Evolutionary conservation across 2,888 invertebrate genomes (phyloP), one percentile per base, ranked within the genome.

Genomic region (Cephonodes hylas): DNA sequence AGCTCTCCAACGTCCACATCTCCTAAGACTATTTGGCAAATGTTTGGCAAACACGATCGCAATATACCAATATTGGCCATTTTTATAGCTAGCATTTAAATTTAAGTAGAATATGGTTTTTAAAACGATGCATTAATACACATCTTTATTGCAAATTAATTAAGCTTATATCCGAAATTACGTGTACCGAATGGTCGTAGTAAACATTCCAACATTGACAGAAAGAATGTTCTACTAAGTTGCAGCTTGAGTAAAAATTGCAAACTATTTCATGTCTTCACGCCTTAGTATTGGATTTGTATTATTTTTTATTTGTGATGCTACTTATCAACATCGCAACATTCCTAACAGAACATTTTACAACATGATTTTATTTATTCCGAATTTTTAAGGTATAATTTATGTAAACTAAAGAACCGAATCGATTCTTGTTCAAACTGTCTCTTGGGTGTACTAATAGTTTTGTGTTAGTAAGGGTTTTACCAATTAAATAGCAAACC

Each of bases 401-500:
- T n/a, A n/a, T n/a, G n/a, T n/a, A n/a, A n/a, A n/a, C n/a, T n/a
- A n/a, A n/a, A n/a, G n/a, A n/a, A n/a, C n/a, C 10, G 10, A 34
- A 6, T 34, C n/a, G 3, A 13, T 38, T 38, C 3, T n/a, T 10
- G 3, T 0, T n/a, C 38, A n/a, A 4, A 10, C n/a, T 38, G 10
- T 38, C 10, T 27, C 2, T 53, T 44, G 27, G 31, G 18, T 31
- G 10, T 53, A 31, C 4, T 53, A 25, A 27, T n/a, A n/a, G n/a
- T n/a, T n/a, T n/a, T n/a, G n/a, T 10, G 15, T 53, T n/a, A 53
- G 8, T 53, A 53, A 53, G 44, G 44, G 45, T 59, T 45, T 31
- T 18, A 10, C 44, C 45, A 59, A 59, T 44, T 59, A 31, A 59
- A 58, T 42, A 56, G 13, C 25, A n/a, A 23, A 44, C n/a, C 22